Evolutionary conservation across 2,113 vertebrate species (phyloP), one percentile per base, ranked within the genome.

Genomic region (Salvelinus sp.): DNA sequence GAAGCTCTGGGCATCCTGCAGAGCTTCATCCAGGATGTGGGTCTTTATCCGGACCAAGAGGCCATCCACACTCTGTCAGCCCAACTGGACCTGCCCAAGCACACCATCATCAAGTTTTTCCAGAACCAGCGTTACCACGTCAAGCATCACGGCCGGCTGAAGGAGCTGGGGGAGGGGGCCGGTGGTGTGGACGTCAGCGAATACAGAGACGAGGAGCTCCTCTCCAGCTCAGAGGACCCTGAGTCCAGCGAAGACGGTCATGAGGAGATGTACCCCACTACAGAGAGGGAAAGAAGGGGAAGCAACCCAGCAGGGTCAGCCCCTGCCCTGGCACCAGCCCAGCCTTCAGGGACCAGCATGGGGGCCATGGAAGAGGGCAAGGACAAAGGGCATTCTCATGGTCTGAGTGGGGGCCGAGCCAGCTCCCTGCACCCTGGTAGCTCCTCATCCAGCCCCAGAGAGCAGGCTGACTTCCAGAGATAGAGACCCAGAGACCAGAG

Each of bases 41-140:
- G 98, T 74, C 94, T 98, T 57, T 99, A 99, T 79, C 98, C 98
- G 0, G 98, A 99, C 82, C 97, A 99, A 90, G 98, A 99, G 88
- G 97, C 98, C 80, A 99, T 99, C 89, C 97, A 99, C 84, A 99
- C 98, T 20, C 91, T 99, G 67, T 99, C 98, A 0, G 98, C 98
- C 62, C 98, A 99, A 90, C 94, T 99, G 76, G 98, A 99, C 93
- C 95, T 99, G 82, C 97, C 97, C 90, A 99, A 98, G 89, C 97
- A 99, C 91, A 99, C 98, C 88, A 99, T 99, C 91, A 98, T 99
- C 88, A 99, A 99, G 91, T 99, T 99, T 93, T 99, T 99, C 92
- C 98, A 99, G 94, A 99, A 99, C 91, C 98, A 99, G 75, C 95
- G 97, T 75, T 99, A 99, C 90, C 98, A 99, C 0, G 97, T 98